Percentiles rank a stretch among this genome's conserved stretches.
Evolutionary conservation across 2,888 invertebrate genomes (phyloP).

Genomic region (Xylota sylvarum): DNA sequence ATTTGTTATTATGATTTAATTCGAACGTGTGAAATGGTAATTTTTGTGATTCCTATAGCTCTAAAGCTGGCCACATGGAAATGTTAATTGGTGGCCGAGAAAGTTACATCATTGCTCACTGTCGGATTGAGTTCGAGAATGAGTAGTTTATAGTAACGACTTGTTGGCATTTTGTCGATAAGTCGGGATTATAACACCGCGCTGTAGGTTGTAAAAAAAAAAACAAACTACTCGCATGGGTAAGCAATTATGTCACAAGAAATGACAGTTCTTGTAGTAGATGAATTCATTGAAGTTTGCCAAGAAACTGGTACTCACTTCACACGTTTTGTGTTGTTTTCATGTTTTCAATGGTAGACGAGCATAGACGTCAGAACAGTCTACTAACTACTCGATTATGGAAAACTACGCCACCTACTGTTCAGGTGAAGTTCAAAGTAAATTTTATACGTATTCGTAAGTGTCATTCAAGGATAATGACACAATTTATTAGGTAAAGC

Average conservation of each 20-base stretch:
- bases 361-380: too few species aligned
- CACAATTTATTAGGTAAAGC: too few species aligned
- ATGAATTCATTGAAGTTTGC: not conserved
- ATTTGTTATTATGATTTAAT: constrained; percentile 14
- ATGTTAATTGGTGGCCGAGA: constrained; percentile 46
- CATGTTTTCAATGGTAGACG: too few species aligned
- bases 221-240: not conserved
- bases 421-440: too few species aligned
- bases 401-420: too few species aligned
- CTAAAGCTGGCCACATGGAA: constrained; percentile 37
- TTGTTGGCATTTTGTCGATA: constrained; percentile 58
- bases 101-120: constrained; percentile 54
- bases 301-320: not conserved
- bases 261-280: constrained; percentile 19
- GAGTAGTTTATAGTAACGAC: constrained; percentile 45
- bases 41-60: constrained; percentile 40
- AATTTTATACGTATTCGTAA: too few species aligned
- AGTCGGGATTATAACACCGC: constrained; percentile 41
- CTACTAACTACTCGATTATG: too few species aligned
- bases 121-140: constrained; percentile 51
- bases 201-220: not conserved
- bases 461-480: too few species aligned
- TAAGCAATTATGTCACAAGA: not conserved
- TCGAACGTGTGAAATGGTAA: constrained; percentile 64
- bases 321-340: too few species aligned